These are phyloP conservation scores for Pseudotriccus pelzelni DNA, from an alignment of 2,797 vertebrate genomes.

Conservation along the genomic window DNA sequence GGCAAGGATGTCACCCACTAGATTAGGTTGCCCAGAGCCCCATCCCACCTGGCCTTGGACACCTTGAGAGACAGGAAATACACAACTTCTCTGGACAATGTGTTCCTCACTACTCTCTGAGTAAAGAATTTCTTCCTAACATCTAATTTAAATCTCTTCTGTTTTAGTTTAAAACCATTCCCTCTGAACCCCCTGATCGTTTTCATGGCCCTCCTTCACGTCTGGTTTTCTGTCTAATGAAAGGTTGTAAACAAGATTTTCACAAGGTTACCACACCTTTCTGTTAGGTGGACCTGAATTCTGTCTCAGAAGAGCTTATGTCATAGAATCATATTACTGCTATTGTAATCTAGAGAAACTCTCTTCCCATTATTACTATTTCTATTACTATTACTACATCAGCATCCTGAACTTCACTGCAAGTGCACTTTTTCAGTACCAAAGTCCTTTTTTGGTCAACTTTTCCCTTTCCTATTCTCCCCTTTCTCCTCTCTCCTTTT, in stretches of 20 bases:
- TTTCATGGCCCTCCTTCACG: background rate
- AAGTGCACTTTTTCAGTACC: background rate
- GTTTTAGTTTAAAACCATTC: background rate
- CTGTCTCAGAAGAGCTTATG: background rate
- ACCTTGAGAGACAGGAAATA: background rate
- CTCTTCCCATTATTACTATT: background rate
- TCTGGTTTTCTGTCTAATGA: background rate
- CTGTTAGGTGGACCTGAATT: background rate
- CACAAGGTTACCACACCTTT: background rate
- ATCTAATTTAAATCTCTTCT: background rate
- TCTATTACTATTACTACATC: background rate
- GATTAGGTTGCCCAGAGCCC: background rate
- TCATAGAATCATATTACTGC: background rate
- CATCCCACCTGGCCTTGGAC: background rate
- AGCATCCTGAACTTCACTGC: background rate
- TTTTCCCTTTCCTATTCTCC: background rate
- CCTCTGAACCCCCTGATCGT: background rate
- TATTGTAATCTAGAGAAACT: background rate
- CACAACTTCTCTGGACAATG: background rate
- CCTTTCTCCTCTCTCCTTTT: accelerated
- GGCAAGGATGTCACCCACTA: background rate
- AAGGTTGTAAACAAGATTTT: background rate
- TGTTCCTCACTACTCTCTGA: background rate
- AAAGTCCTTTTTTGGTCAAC: background rate
- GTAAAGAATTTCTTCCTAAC: background rate